phyloP scores from a whole-genome alignment of 2,888 invertebrate genomes.

The Helicoverpa assulta region DNA sequence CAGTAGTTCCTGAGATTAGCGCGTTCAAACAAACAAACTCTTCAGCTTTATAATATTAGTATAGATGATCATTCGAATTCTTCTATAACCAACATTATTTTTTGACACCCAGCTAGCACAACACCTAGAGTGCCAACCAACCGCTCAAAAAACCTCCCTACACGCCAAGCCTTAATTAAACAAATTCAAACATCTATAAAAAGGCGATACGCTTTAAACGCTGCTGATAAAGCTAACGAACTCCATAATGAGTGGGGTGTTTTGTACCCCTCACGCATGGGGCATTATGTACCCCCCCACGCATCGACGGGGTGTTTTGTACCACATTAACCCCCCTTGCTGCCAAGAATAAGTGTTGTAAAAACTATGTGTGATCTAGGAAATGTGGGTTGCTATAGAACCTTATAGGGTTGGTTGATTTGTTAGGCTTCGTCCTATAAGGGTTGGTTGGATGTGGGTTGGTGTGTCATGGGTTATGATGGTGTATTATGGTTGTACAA shows the following conservation, averaged over 20 bases:
- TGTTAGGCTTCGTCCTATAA: constrained; percentile 30
- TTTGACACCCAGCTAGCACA: too few relatives aligned
- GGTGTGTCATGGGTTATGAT: constrained; percentile 16
- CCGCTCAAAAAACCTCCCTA: constrained; percentile 35
- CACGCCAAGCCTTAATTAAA: constrained; percentile 70
- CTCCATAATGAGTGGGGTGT: constrained; percentile 63
- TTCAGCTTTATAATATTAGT: too few relatives aligned
- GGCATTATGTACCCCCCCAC: neutral
- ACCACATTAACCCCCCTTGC: constrained; percentile 54
- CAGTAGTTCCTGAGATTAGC: too few relatives aligned
- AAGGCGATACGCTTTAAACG: constrained; percentile 62
- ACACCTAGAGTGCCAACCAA: neutral
- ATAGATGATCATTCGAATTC: too few relatives aligned
- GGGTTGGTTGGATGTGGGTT: constrained; percentile 18
- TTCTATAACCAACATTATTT: too few relatives aligned
- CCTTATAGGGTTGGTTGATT: constrained; percentile 48
- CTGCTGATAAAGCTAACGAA: constrained; percentile 70
- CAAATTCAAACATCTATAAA: constrained; percentile 77
- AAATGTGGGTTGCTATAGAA: constrained; percentile 31
- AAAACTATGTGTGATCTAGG: constrained; percentile 64
- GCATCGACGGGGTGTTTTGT: constrained; percentile 15
- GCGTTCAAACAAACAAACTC: too few relatives aligned
- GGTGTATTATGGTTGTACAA: neutral
- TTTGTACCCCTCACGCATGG: constrained; percentile 3
- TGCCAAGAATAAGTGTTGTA: constrained; percentile 70